phyloP scores from a whole-genome alignment of 2,113 vertebrate genomes.

The Suricata suricatta region DNA sequence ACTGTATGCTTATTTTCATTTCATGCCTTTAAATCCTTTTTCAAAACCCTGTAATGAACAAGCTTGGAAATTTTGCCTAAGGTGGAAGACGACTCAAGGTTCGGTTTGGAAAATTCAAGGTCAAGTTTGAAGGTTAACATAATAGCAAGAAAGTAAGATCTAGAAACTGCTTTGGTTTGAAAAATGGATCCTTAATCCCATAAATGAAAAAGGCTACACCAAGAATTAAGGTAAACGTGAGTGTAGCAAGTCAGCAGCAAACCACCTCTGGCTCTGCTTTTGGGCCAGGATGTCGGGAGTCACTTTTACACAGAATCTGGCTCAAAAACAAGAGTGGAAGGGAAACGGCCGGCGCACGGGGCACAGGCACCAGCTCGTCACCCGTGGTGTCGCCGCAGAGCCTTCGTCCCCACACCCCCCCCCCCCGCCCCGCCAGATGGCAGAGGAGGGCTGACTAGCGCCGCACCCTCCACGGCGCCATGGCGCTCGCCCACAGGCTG shows the following conservation, averaged over 20 bases:
- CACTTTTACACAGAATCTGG: not conserved
- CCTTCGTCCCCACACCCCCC: too few species aligned
- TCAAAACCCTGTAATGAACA: not conserved
- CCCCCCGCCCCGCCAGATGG: not conserved
- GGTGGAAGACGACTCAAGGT: not conserved
- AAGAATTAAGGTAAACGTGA: too few species aligned
- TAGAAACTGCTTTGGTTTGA: not conserved
- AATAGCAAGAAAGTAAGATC: not conserved
- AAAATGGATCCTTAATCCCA: too few species aligned
- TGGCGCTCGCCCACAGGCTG: not conserved
- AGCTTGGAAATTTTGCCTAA: not conserved
- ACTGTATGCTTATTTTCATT: not conserved
- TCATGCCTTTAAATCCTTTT: not conserved
- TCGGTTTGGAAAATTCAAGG: not conserved
- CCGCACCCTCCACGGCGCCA: rapidly evolving
- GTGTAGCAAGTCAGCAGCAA: not conserved
- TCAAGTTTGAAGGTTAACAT: not conserved
- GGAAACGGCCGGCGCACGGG: rapidly evolving
- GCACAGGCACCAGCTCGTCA: rapidly evolving
- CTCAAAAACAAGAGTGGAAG: not conserved
- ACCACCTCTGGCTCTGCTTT: not conserved
- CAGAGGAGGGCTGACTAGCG: rapidly evolving
- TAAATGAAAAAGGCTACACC: rapidly evolving
- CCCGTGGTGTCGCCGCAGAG: too few species aligned
- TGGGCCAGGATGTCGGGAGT: not conserved